phyloP scores from a whole-genome alignment of 2,888 invertebrate genomes.

The Hedya salicella region DNA sequence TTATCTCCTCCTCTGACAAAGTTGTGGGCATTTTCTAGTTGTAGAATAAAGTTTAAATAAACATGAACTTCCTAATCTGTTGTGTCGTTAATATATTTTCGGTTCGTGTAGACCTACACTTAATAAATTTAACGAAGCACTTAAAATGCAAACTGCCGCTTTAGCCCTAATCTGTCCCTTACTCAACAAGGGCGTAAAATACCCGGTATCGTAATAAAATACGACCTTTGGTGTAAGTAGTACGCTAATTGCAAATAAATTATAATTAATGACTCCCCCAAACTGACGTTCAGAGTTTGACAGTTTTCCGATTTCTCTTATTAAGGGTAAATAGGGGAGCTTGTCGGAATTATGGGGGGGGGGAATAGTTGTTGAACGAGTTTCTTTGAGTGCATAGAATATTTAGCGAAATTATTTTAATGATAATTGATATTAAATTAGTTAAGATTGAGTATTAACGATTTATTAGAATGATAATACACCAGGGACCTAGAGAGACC shows the following conservation, averaged over 20 bases:
- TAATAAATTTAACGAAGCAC: constrained; percentile 10
- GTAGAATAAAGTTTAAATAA: no score
- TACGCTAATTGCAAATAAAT: constrained; percentile 21
- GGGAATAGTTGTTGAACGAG: not conserved
- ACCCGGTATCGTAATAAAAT: not conserved
- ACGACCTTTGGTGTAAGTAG: not conserved
- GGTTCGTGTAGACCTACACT: not conserved
- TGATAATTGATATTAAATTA: no score
- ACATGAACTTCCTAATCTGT: no score
- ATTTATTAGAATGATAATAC: no score
- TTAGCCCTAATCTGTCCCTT: not conserved
- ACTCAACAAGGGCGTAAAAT: not conserved
- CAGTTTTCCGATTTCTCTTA: constrained; percentile 27
- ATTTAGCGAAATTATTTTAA: not conserved
- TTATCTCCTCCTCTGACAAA: no score
- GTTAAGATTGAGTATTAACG: no score
- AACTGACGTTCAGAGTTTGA: constrained; percentile 29
- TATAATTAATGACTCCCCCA: constrained; percentile 29
- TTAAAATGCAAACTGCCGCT: constrained; percentile 1
- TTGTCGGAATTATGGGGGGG: not conserved
- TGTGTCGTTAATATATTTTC: not conserved
- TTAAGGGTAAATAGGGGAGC: constrained; percentile 6
- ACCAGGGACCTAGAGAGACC: no score
- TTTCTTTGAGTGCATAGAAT: not conserved
- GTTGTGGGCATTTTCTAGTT: no score